Evolutionary conservation across 1,140 invertebrate species (phyloP), one percentile per base, ranked within the genome.

Genomic region (Thaumatotibia leucotreta): DNA sequence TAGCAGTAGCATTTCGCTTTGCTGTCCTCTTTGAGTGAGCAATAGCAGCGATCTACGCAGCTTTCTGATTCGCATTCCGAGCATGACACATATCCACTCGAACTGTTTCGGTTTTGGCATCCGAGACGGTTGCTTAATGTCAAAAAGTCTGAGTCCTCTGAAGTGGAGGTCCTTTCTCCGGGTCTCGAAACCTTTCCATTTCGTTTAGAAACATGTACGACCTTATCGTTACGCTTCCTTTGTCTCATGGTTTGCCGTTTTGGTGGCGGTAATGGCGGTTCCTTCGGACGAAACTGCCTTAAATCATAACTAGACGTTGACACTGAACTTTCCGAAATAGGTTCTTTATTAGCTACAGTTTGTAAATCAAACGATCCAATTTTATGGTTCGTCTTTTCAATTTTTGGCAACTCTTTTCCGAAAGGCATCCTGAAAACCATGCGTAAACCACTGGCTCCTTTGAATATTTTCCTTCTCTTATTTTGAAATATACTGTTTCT

Each of bases 21-120:
- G 35, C 75, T 82, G 45, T 85, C 81, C 17, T 76, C 79, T 58
- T 90, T 91, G 70, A 93, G 79, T 9, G 94, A 94, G 71, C 95
- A 96, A 73, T 95, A 95, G 72, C 94, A 95, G 74, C 95, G 93
- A 62, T 95, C 94, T 1, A 95, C 94, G 77, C 96, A 97, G 8
- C 94, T 94, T 72, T 96, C 96, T 8, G 95, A 96, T 76, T 97
- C 96, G 77, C 96, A 97, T 86, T 97, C 96, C 22, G 95, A 97
- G 81, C 96, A 97, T 10, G 95, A 96, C 4, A 97, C 95, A 76
- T 97, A 97, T 5, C 94, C 94, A 69, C 94, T 94, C 6, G 94
- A 95, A 72, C 94, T 94, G 75, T 95, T 95, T 45, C 94, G 91
- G 70, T 95, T 94, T 63, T 94, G 92, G 69, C 93, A 93, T 29